phyloP scores from a whole-genome alignment of 2,113 vertebrate species.

The Lasiurus borealis region DNA sequence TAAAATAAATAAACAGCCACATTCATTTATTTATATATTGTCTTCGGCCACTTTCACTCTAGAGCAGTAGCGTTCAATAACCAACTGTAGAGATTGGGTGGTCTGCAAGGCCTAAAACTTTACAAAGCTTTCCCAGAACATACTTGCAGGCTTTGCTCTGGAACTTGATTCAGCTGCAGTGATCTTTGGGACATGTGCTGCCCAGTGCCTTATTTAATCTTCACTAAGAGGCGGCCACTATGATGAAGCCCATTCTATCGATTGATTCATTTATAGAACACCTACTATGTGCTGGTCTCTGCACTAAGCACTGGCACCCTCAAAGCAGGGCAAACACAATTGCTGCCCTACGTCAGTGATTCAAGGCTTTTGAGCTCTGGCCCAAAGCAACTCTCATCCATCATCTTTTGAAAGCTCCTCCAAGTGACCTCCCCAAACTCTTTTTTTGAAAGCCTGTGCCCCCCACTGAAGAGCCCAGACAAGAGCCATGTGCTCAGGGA shows the following conservation, averaged over 20 bases:
- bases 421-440: neutral
- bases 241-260: too few relatives aligned
- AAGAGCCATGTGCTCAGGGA: neutral
- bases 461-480: neutral
- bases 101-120: neutral
- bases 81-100: neutral
- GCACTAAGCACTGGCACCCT: neutral
- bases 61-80: neutral
- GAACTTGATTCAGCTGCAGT: neutral
- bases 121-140: neutral
- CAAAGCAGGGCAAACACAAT: neutral
- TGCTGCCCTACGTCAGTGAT: neutral
- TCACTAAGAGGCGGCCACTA: neutral
- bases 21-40: neutral
- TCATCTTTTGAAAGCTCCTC: neutral
- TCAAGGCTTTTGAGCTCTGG: neutral
- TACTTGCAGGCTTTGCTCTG: neutral
- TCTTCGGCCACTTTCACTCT: neutral
- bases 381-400: neutral
- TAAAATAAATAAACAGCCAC: neutral
- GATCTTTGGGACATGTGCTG: neutral
- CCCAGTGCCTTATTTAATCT: neutral
- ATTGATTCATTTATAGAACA: neutral
- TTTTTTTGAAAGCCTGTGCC: neutral
- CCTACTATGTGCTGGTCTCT: neutral